phyloP scores from a whole-genome alignment of 2,113 vertebrate genomes.

The Salvelinus namaycush region DNA sequence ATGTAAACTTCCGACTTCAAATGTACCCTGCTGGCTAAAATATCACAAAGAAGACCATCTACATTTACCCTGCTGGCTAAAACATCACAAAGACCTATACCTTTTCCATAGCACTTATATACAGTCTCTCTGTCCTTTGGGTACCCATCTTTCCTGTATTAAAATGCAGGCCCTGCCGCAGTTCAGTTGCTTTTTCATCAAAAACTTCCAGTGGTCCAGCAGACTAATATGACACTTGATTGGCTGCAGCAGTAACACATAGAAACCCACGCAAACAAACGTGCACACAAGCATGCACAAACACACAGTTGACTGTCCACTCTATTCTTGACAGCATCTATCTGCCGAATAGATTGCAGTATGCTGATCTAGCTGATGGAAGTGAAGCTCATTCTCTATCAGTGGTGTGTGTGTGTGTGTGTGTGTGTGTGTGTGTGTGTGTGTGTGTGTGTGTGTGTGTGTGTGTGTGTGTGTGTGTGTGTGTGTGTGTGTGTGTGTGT shows the following conservation, averaged over 20 bases:
- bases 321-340: slow-evolving; percentile 11
- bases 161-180: slow-evolving; percentile 2
- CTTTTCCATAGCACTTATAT: slow-evolving; percentile 21
- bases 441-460: no score
- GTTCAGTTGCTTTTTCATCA: slow-evolving; percentile 5
- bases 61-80: no score
- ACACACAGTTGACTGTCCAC: slow-evolving; percentile 13
- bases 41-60: no score
- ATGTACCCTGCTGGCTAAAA: no score
- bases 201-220: background rate
- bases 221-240: slow-evolving; percentile 21
- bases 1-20: no score
- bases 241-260: slow-evolving; percentile 9
- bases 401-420: no score
- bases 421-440: no score
- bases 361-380: slow-evolving; percentile 13
- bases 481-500: no score
- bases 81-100: background rate
- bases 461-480: no score
- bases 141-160: slow-evolving; percentile 39
- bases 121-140: slow-evolving; percentile 24
- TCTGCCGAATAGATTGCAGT: slow-evolving; percentile 19
- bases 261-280: no score
- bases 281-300: no score
- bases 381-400: slow-evolving; percentile 20